Conservation (phyloP, 2,888 invertebrate species). For the Nomada flava region DNA sequence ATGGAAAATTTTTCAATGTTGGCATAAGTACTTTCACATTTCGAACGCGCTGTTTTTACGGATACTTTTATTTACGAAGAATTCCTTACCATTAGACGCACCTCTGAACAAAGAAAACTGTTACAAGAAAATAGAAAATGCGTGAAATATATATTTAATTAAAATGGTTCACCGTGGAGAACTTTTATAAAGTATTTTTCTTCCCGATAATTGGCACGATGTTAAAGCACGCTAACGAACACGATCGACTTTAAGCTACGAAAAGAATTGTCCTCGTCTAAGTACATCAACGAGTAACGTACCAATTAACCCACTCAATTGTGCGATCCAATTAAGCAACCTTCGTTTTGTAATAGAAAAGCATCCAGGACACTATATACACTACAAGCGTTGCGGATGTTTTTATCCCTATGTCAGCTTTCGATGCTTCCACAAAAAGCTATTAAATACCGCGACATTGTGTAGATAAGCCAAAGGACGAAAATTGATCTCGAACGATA, state of each 20-base stretch:
- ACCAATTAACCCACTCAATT: constrained; percentile 46
- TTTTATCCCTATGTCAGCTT: neutral
- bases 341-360: constrained; percentile 3
- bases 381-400: too few relatives aligned
- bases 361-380: neutral
- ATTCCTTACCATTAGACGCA: neutral
- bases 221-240: constrained; percentile 1
- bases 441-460: neutral
- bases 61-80: neutral
- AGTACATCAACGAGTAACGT: constrained; percentile 29
- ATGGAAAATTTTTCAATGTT: constrained; percentile 14
- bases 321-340: constrained; percentile 30
- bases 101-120: neutral
- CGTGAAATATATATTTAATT: neutral
- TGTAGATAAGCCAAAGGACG: too few relatives aligned
- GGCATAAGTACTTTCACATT: neutral
- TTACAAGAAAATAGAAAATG: neutral
- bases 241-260: neutral
- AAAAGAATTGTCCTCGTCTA: constrained; percentile 17
- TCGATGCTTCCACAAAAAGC: neutral
- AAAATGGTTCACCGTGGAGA: too few relatives aligned
- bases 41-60: neutral
- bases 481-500: neutral
- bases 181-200: constrained; percentile 4
- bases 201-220: neutral